Percentiles rank a stretch among this genome's conserved stretches.
These are phyloP conservation scores for Leptobrachium leishanense DNA, from an alignment of 2,113 vertebrate genomes.

Conservation along the genomic window DNA sequence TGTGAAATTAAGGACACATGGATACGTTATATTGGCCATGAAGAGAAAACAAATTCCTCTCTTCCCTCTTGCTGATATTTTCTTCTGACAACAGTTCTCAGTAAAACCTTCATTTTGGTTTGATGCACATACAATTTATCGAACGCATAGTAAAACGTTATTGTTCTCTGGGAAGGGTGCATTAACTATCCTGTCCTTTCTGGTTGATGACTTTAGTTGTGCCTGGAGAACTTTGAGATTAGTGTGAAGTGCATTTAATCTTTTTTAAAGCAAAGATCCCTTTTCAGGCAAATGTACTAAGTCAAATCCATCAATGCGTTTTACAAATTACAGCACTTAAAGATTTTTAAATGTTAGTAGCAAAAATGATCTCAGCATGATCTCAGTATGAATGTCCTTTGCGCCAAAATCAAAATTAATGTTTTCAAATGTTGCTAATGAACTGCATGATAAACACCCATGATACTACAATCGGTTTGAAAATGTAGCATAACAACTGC, in stretches of 20 bases:
- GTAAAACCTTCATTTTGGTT: background rate
- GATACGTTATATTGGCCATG: constrained; percentile 5
- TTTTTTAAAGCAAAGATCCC: background rate
- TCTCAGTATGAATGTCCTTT: background rate
- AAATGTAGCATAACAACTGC: too few species aligned
- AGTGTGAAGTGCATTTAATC: constrained; percentile 15
- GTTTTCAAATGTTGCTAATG: background rate
- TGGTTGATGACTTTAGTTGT: constrained; percentile 5
- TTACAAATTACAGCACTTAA: constrained; percentile 9
- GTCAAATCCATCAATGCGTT: background rate
- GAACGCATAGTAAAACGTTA: background rate
- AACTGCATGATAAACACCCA: background rate
- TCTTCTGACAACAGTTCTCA: background rate
- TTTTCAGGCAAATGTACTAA: constrained; percentile 3
- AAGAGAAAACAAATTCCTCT: background rate
- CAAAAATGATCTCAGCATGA: background rate
- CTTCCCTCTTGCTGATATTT: background rate
- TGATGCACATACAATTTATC: background rate
- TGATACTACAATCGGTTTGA: too few species aligned
- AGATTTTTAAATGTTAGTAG: background rate
- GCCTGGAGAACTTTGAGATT: background rate
- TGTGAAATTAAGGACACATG: background rate
- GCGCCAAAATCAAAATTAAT: background rate
- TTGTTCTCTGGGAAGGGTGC: background rate
- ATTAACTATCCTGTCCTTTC: constrained; percentile 2